A percentile compares a stretch with the other conserved stretches of the same genome.
Conservation (phyloP, 2,797 vertebrate genomes). For the Dallia pectoralis region DNA sequence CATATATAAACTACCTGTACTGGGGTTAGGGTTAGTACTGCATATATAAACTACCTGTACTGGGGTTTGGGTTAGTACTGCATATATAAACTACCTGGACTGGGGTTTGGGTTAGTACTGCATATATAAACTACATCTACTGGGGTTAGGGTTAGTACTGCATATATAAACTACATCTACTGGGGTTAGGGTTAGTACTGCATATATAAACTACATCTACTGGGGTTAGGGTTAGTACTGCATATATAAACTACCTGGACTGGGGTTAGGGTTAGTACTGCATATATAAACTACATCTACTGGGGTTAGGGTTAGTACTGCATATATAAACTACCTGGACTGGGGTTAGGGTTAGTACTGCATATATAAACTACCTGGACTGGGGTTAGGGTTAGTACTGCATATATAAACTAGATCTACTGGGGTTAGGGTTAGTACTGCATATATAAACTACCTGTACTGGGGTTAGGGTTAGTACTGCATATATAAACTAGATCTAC, state of each 20-base stretch:
- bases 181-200: conserved; percentile 49
- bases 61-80: conserved; percentile 42
- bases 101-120: conserved; percentile 51
- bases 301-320: conserved; percentile 49
- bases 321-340: conserved; percentile 57
- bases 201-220: conserved; percentile 57
- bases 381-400: neutral
- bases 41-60: conserved; percentile 58
- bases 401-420: conserved; percentile 69
- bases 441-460: neutral
- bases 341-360: conserved; percentile 56
- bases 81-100: conserved; percentile 58
- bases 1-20: too few relatives aligned
- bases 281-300: conserved; percentile 72
- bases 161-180: conserved; percentile 70
- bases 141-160: neutral
- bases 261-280: neutral
- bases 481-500: too few relatives aligned
- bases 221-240: conserved; percentile 56
- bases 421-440: conserved; percentile 46
- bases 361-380: too few relatives aligned
- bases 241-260: too few relatives aligned
- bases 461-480: too few relatives aligned
- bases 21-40: neutral
- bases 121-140: too few relatives aligned